Conservation (phyloP, 2,113 vertebrate genomes). For the Ceyx melanurus region DNA sequence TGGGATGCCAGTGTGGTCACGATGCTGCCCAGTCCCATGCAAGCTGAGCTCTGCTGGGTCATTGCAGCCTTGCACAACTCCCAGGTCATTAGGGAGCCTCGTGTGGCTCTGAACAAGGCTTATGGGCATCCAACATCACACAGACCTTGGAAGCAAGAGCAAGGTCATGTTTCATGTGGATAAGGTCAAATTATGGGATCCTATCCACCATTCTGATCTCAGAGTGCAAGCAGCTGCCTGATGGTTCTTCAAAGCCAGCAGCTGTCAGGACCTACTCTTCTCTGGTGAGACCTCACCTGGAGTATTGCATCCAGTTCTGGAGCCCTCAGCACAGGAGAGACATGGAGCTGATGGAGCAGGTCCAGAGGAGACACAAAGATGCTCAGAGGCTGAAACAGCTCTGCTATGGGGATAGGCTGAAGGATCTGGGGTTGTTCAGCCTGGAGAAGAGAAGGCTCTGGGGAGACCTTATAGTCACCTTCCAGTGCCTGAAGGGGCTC, state of each 20-base stretch:
- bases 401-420: too few relatives aligned
- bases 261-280: neutral
- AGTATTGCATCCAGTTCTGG: too few relatives aligned
- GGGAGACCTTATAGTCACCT: too few relatives aligned
- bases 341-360: too few relatives aligned
- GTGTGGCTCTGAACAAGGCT: neutral
- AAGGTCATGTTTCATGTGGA: rapidly evolving
- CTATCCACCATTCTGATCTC: rapidly evolving
- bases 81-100: rapidly evolving
- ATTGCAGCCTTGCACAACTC: neutral
- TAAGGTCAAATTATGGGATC: neutral
- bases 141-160: neutral
- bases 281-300: too few relatives aligned
- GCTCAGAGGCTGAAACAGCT: too few relatives aligned
- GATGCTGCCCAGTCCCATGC: neutral
- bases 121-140: rapidly evolving
- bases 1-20: neutral
- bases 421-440: too few relatives aligned
- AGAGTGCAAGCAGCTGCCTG: neutral
- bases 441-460: too few relatives aligned
- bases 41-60: neutral
- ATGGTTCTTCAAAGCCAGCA: neutral
- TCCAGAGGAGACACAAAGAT: too few relatives aligned
- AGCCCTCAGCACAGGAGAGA: too few relatives aligned
- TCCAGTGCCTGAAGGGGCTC: too few relatives aligned